Evolutionary conservation across 2,113 vertebrate species (phyloP).

Genomic region (human (Homo sapiens)): DNA sequence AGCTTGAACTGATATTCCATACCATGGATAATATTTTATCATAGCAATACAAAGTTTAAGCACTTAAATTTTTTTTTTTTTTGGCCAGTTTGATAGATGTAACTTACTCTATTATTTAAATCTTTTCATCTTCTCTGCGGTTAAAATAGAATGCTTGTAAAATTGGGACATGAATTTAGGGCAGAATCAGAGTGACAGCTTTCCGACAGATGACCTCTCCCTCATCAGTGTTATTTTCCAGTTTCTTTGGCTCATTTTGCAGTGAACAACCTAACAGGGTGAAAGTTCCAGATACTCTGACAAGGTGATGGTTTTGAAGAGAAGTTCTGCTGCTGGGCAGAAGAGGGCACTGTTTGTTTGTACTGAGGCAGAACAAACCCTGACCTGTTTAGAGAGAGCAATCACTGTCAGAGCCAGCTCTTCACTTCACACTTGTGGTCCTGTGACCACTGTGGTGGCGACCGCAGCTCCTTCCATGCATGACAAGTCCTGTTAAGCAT

Average conservation of each 20-base stretch:
- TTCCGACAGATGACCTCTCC: background rate
- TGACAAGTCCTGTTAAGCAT: background rate
- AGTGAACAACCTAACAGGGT: background rate
- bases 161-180: conserved; percentile 34
- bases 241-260: background rate
- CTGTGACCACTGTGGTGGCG: background rate
- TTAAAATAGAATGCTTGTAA: conserved; percentile 29
- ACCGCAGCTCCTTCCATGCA: background rate
- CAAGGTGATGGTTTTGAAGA: background rate
- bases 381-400: background rate
- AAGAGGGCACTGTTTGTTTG: conserved; percentile 67
- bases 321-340: conserved; percentile 49
- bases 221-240: background rate
- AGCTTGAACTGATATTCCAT: background rate
- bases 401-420: rapidly evolving
- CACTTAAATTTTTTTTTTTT: background rate
- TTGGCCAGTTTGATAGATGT: conserved; percentile 26
- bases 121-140: conserved; percentile 17
- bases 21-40: background rate
- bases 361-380: background rate
- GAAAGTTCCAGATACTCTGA: background rate
- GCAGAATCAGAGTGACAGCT: conserved; percentile 9
- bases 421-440: background rate
- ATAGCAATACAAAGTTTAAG: background rate
- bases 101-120: conserved; percentile 22